Evolutionary conservation across 2,797 vertebrate species (phyloP), one percentile per base, ranked within the genome.

Genomic region (Cottoperca gobio): DNA sequence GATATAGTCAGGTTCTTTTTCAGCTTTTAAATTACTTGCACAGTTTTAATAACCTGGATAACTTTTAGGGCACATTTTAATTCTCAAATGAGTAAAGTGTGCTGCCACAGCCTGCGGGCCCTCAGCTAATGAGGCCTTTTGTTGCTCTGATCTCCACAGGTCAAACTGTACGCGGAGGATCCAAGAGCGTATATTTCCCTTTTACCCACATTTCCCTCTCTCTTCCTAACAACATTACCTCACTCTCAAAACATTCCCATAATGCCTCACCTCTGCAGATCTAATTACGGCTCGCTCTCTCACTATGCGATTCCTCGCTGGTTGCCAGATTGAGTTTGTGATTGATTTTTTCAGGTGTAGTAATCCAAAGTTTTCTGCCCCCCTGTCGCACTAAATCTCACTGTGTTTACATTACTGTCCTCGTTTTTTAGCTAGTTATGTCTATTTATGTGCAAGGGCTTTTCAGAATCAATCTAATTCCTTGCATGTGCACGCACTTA

Each of bases 221-320:
- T 59, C 53, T 62, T 26, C 8, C 68, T 73, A 73, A 86, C 65
- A 82, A 74, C 71, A 83, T 86, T 62, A 90, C 82, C 77, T 93
- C 85, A 91, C 71, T 78, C 58, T 76, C 14, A 73, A 80, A 90
- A 76, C 73, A 90, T 88, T 85, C 76, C 72, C 74, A 73, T 81
- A 72, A 86, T 82, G 65, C 67, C 17, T 59, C 58, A 52, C 55
- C 59, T 37, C 64, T 81, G 81, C 57, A 81, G 78, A 85, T 89
- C 78, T 83, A 57, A 84, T 89, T 90, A 86, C 78, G 2, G 60
- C 71, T 68, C 12, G 9, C 37, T 54, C 37, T 48, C 17, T 76
- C 52, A 2, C 60, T 13, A 14, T 72, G 53, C 67, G 17, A 43
- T 69, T 70, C 37, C 31, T 73, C 46, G 4, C 21, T 23, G 35